Percentiles rank a stretch among this genome's conserved stretches.
Evolutionary conservation across 2,797 vertebrate genomes (phyloP).

Genomic region (Mus minutoides): DNA sequence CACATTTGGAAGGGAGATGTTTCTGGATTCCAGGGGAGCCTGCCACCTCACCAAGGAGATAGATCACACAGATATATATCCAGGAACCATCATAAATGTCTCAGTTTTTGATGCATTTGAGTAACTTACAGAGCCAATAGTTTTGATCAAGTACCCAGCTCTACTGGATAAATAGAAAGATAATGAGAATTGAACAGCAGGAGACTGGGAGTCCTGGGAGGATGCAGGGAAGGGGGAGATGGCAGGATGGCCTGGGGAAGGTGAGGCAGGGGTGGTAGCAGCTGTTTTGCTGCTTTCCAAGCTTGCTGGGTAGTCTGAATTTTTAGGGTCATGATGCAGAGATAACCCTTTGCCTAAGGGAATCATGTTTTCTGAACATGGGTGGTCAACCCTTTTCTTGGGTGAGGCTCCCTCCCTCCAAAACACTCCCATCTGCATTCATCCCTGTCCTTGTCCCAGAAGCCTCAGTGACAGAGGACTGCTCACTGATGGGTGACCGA

Average conservation of each 20-base stretch:
- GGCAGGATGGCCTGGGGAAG: neutral
- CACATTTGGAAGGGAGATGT: conserved; percentile 41
- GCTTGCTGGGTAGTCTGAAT: neutral
- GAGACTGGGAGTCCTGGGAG: neutral
- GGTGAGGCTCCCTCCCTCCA: neutral
- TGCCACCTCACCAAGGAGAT: neutral
- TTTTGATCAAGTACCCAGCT: conserved; percentile 75
- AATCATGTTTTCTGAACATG: neutral
- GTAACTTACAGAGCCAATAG: conserved; percentile 77
- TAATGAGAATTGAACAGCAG: conserved; percentile 59
- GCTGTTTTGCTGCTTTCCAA: neutral
- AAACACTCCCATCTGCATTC: neutral
- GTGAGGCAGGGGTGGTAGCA: neutral
- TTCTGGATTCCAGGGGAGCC: conserved; percentile 48
- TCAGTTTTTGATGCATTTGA: conserved; percentile 52
- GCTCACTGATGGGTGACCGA: neutral
- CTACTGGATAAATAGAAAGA: conserved; percentile 67
- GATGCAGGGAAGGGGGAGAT: neutral
- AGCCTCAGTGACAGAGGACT: neutral
- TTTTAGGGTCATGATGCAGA: neutral
- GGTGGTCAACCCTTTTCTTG: too few species aligned
- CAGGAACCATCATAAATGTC: conserved; percentile 66
- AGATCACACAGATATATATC: conserved; percentile 62
- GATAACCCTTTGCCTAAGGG: neutral
- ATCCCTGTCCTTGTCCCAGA: neutral